Evolutionary conservation across 2,797 vertebrate species (phyloP), one percentile per base, ranked within the genome.

Genomic region (Corythornis leucogaster): DNA sequence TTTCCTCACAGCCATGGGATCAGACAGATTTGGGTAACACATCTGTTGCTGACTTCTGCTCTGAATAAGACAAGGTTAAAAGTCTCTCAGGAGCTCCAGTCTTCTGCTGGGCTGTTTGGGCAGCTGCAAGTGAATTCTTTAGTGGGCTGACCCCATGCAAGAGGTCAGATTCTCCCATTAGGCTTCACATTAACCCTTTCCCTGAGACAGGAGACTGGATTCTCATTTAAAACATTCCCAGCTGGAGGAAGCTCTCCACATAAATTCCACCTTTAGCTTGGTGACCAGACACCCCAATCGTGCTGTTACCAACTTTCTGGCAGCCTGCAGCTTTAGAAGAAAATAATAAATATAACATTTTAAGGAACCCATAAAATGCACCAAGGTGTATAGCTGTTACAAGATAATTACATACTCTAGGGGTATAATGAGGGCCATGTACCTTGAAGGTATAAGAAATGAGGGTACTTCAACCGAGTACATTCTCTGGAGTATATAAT

Each of bases 331-430:
- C 35, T 87, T 85, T 88, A 85, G 74, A 91, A 89, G 59, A 90
- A 89, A 95, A 90, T 22, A 80, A 87, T 89, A 95, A 91, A 96
- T 87, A 80, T 51, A 86, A 75, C 24, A 70, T 82, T 90, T 88
- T 80, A 74, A 94, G 50, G 50, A 89, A 46, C 79, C 43, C 73
- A 87, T 92, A 92, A 92, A 96, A 92, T 76, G 80, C 80, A 87
- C 66, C 22, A 89, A 93, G 50, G 82, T 93, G 45, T 84, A 53
- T 92, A 91, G 85, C 53, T 90, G 12, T 84, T 92, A 68, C 51
- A 75, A 92, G 85, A 79, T 93, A 96, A 96, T 96, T 64, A 79
- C 35, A 64, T 88, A 68, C 59, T 93, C 77, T 70, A 77, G 63
- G 50, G 38, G 43, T 77, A 81, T 94, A 93, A 96, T 62, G 85